These are phyloP conservation scores for Aspidiotus destructor DNA, from an alignment of 2,888 invertebrate genomes.

Conservation along the genomic window DNA sequence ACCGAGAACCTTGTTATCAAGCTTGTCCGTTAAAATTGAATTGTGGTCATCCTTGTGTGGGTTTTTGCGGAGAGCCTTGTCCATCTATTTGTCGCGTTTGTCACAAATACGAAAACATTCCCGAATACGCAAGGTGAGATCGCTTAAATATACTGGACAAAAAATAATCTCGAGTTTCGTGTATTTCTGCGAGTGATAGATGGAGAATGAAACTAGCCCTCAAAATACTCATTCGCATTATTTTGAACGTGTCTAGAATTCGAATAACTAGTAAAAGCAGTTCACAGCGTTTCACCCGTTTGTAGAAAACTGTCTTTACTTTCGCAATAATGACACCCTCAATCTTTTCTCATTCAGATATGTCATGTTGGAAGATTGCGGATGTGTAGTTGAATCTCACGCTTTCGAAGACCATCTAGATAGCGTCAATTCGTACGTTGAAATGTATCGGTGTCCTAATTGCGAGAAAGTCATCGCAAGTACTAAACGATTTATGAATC, in stretches of 20 bases:
- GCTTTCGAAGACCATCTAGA: conserved; percentile 41
- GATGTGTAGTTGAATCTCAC: conserved; percentile 46
- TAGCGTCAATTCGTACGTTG: neutral
- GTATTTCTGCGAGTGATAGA: no score
- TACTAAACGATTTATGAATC: neutral
- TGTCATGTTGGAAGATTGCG: conserved; percentile 47
- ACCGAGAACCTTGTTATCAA: conserved; percentile 34
- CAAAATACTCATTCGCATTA: no score
- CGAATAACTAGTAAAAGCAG: no score
- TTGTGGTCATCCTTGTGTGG: conserved; percentile 36
- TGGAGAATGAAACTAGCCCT: no score
- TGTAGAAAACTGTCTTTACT: no score
- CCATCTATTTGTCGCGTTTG: conserved; percentile 49
- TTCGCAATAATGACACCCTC: no score
- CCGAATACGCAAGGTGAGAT: no score
- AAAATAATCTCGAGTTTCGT: no score
- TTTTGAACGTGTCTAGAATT: no score
- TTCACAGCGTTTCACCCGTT: no score
- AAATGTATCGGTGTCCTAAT: neutral
- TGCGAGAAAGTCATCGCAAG: neutral
- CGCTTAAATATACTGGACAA: no score
- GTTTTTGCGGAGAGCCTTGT: conserved; percentile 37
- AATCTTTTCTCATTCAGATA: conserved; percentile 42
- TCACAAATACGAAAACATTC: conserved; percentile 38
- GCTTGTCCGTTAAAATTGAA: conserved; percentile 30